Evolutionary conservation across 2,113 vertebrate species (phyloP), one percentile per base, ranked within the genome.

Genomic region (Cyrtonyx montezumae): DNA sequence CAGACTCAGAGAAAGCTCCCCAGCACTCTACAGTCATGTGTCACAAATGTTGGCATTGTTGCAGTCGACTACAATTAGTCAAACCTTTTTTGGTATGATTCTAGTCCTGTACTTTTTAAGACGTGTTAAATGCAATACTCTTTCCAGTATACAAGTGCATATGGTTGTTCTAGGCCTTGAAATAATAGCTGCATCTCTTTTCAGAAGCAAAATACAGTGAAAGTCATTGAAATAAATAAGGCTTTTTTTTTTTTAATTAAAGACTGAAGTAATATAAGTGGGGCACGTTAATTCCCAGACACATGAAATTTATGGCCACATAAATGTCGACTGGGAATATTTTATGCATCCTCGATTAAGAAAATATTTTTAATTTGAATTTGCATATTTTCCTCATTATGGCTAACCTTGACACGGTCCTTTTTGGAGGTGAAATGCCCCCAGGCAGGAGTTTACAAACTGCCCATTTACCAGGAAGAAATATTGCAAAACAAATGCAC

Each of bases 351-450:
- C 91, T 92, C 90, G 89, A 96, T 96, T 96, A 96, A 96, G 90
- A 96, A 96, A 97, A 96, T 94, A 96, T 95, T 97, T 97, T 97
- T 95, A 93, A 97, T 96, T 94, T 96, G 88, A 93, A 96, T 97
- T 97, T 96, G 93, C 96, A 96, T 97, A 96, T 95, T 96, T 93
- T 96, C 67, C 89, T 93, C 96, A 96, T 97, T 97, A 96, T 6
- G 17, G 65, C 86, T 97, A 96, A 97, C 95, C 96, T 96, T 96
- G 94, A 78, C 94, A 94, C 59, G 93, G 86, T 96, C 95, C 91
- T 97, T 91, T 95, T 91, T 66, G 18, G 76, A 93, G 83, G 81
- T 88, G 75, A 49, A 91, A 74, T 93, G 91, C 87, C 95, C 91
- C 87, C 87, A 94, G 68, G 89, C 96, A 46, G 56, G 62, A 77